A percentile compares a stretch with the other conserved stretches of the same genome.
These are phyloP conservation scores for Mythimna vitellina DNA, from an alignment of 2,888 invertebrate species.

Conservation along the genomic window DNA sequence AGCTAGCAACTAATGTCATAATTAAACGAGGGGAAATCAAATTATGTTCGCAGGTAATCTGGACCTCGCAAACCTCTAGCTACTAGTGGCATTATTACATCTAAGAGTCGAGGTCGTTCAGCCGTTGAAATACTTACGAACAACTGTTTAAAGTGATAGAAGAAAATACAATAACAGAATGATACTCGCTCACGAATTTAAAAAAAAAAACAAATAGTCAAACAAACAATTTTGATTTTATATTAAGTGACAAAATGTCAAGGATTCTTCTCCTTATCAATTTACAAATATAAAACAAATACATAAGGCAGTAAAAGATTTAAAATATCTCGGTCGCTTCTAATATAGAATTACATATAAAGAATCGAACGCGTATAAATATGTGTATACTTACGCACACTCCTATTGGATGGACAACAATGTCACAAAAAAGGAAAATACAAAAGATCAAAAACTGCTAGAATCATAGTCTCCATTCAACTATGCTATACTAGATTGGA, in stretches of 20 bases:
- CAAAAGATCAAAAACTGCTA: constrained; percentile 20
- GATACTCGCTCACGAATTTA: not conserved
- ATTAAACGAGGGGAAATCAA: constrained; percentile 18
- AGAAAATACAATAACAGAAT: not conserved
- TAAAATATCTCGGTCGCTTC: constrained; percentile 12
- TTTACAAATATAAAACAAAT: constrained; percentile 28
- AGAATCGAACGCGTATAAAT: constrained; percentile 10
- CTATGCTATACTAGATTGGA: too few relatives aligned
- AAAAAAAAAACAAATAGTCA: too few relatives aligned
- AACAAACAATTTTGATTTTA: constrained; percentile 18
- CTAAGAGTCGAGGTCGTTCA: constrained; percentile 39
- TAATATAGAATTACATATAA: constrained; percentile 9
- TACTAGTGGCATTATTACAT: constrained; percentile 35
- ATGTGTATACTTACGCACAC: not conserved
- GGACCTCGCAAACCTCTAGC: constrained; percentile 33
- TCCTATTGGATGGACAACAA: constrained; percentile 10
- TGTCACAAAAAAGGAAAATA: constrained; percentile 6
- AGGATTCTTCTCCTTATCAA: constrained; percentile 45
- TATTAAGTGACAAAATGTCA: constrained; percentile 37
- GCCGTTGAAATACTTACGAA: constrained; percentile 20
- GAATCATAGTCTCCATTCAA: not conserved
- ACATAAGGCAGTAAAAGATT: constrained; percentile 14
- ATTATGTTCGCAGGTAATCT: constrained; percentile 30
- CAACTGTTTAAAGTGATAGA: constrained; percentile 16
- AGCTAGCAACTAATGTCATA: not conserved